phyloP scores from a whole-genome alignment of 2,113 vertebrate genomes.

The Gymnobelideus leadbeateri region DNA sequence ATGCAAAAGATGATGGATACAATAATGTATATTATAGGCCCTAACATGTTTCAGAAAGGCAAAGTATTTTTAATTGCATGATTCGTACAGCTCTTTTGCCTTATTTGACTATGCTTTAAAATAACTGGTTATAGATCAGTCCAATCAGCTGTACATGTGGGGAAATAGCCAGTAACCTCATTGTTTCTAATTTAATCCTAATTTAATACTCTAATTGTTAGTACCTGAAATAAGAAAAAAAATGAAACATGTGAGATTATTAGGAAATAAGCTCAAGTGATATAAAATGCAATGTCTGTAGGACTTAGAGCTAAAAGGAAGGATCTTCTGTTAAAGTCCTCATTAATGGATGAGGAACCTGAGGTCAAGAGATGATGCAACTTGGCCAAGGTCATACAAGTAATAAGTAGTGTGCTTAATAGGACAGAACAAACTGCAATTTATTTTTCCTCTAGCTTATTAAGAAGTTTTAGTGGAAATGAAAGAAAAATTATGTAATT shows the following conservation, averaged over 20 bases:
- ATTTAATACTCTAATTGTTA: conserved; percentile 60
- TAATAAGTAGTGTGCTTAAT: conserved; percentile 56
- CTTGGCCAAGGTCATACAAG: background rate
- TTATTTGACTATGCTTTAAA: conserved; percentile 37
- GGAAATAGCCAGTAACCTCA: conserved; percentile 45
- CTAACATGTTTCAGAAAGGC: background rate
- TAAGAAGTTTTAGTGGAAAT: conserved; percentile 76
- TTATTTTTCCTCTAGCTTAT: conserved; percentile 78
- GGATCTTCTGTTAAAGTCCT: background rate
- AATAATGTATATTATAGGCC: background rate
- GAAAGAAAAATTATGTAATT: conserved; percentile 78
- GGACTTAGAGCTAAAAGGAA: background rate
- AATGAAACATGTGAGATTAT: conserved; percentile 75
- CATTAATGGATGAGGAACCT: background rate
- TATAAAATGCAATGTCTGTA: background rate
- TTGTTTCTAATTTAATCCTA: conserved; percentile 54
- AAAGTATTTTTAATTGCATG: background rate
- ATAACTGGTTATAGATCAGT: background rate
- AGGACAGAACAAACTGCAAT: conserved; percentile 68
- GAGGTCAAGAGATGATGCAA: background rate
- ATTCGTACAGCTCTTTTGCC: conserved; percentile 30
- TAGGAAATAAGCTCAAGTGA: conserved; percentile 24
- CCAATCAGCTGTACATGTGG: background rate
- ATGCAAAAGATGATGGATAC: background rate
- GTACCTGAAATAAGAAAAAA: conserved; percentile 65